phyloP scores from a whole-genome alignment of 92 coral and sea anemone species.

The Umimayanthus kanabou region DNA sequence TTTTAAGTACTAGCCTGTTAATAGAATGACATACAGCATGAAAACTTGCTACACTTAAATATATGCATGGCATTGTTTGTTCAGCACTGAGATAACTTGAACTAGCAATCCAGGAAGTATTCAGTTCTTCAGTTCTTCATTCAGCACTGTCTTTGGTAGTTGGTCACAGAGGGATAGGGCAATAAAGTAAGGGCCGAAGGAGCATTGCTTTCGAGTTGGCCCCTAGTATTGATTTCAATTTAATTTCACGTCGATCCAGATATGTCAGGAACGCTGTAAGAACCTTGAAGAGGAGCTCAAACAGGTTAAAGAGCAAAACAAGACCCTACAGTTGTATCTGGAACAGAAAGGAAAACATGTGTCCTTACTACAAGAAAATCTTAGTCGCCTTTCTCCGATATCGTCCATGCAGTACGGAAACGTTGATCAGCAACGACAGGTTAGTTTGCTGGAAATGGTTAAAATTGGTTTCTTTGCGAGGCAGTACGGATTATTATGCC shows the following conservation, averaged over 20 bases:
- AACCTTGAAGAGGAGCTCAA: constrained; percentile 48
- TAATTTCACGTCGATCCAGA: not conserved
- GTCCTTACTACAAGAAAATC: constrained; percentile 24
- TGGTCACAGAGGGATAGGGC: too few relatives aligned
- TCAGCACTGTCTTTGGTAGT: too few relatives aligned
- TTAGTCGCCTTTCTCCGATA: constrained; percentile 24
- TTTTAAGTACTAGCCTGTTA: too few relatives aligned
- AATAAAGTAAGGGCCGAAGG: too few relatives aligned
- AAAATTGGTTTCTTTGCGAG: not conserved
- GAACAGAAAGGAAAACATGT: constrained; percentile 42
- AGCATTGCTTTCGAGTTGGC: too few relatives aligned
- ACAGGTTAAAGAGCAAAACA: constrained; percentile 31
- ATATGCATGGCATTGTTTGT: too few relatives aligned
- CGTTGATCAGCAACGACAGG: not conserved
- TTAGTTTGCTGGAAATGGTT: not conserved
- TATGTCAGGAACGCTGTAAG: constrained; percentile 32
- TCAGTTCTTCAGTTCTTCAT: too few relatives aligned
- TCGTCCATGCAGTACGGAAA: not conserved
- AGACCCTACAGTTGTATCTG: constrained; percentile 18
- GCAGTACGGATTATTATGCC: not conserved
- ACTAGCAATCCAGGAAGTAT: not conserved
- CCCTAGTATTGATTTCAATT: not conserved
- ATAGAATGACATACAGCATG: too few relatives aligned
- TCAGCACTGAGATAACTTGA: not conserved
- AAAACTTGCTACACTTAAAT: too few relatives aligned